Conservation (phyloP, 1,140 invertebrate species). For the Mylabris phalerata region DNA sequence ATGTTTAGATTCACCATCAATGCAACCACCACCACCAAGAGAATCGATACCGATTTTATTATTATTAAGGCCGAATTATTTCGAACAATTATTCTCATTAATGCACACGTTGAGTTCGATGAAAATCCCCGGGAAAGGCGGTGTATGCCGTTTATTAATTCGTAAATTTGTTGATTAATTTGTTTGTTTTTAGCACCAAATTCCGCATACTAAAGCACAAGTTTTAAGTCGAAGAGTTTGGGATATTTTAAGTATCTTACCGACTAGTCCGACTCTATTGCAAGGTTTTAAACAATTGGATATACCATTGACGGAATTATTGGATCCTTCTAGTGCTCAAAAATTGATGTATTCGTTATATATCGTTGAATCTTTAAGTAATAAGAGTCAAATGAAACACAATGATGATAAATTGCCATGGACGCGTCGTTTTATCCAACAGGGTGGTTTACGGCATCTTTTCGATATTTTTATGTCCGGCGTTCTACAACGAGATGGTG, state of each 20-base stretch:
- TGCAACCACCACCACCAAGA: constrained; percentile 70
- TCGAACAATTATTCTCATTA: constrained; percentile 81
- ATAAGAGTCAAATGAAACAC: constrained; percentile 22
- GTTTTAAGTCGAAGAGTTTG: constrained; percentile 83
- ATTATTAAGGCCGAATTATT: constrained; percentile 76
- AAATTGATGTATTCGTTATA: constrained; percentile 93
- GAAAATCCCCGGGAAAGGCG: constrained; percentile 63
- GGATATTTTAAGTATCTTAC: constrained; percentile 87
- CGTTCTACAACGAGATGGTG: constrained; percentile 58
- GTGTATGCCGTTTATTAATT: constrained; percentile 44
- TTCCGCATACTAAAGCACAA: constrained; percentile 83
- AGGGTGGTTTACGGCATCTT: constrained; percentile 77
- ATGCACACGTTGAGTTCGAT: constrained; percentile 84
- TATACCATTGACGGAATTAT: constrained; percentile 59
- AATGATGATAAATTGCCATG: constrained; percentile 44
- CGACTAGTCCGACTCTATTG: constrained; percentile 78
- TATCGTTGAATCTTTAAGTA: constrained; percentile 69
- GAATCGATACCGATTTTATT: constrained; percentile 79
- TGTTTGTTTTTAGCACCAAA: constrained; percentile 52
- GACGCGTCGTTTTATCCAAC: constrained; percentile 75
- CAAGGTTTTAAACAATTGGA: constrained; percentile 73
- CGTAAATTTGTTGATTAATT: not conserved
- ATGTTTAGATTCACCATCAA: constrained; percentile 64
- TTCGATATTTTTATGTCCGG: constrained; percentile 90
- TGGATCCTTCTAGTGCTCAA: constrained; percentile 83